A percentile compares a stretch with the other conserved stretches of the same genome.
Evolutionary conservation across 1,140 invertebrate genomes (phyloP).

Genomic region (Venturia canescens): DNA sequence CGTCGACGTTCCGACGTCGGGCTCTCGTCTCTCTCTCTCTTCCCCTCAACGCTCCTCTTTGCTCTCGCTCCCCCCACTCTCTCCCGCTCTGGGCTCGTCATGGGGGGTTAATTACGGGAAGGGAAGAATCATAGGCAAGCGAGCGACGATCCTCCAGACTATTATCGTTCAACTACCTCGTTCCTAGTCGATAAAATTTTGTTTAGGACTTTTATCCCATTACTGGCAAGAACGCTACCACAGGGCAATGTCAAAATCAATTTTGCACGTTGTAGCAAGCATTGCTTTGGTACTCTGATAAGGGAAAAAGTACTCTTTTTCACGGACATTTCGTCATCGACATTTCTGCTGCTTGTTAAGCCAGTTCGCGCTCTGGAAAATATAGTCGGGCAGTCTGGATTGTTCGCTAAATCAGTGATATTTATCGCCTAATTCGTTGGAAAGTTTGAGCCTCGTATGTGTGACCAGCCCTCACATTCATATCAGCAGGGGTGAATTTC

Average conservation of each 20-base stretch:
- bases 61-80: slow-evolving; percentile 1
- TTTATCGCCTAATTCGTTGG: slow-evolving; percentile 67
- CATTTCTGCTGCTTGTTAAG: not conserved
- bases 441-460: not conserved
- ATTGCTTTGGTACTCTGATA: not conserved
- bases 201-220: not conserved
- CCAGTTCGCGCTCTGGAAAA: not conserved
- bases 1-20: slow-evolving; percentile 41
- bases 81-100: slow-evolving; percentile 34
- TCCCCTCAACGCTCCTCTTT: no score
- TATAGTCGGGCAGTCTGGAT: slow-evolving; percentile 25
- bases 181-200: slow-evolving; percentile 18
- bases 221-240: not conserved
- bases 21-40: slow-evolving; percentile 16
- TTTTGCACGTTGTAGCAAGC: not conserved
- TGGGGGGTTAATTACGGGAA: slow-evolving; percentile 52
- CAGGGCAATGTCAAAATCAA: not conserved
- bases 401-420: slow-evolving; percentile 65
- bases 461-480: not conserved
- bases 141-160: not conserved
- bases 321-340: not conserved
- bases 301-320: no score
- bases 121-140: slow-evolving; percentile 50
- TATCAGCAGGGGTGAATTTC: not conserved
- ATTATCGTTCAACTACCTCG: not conserved